These are phyloP conservation scores for Arenaria interpres DNA, from an alignment of 2,113 vertebrate species.

Conservation along the genomic window DNA sequence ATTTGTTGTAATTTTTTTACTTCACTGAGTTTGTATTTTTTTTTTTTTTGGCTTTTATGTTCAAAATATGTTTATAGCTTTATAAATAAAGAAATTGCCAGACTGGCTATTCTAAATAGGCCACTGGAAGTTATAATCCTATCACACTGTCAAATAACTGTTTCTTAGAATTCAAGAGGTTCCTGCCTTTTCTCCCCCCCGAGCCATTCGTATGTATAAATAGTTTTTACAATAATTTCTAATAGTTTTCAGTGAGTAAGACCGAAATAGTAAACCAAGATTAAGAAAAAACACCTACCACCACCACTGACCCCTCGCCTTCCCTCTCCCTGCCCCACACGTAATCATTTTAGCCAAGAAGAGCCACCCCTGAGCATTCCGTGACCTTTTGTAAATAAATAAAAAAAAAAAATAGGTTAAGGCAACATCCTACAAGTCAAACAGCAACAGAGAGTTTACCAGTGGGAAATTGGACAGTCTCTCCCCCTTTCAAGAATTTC, in stretches of 20 bases:
- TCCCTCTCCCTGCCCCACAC: no score
- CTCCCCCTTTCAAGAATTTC: background rate
- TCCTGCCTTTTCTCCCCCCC: background rate
- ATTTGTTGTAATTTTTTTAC: conserved; percentile 60
- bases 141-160: background rate
- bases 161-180: background rate
- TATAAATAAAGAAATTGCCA: conserved; percentile 75
- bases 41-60: conserved; percentile 64
- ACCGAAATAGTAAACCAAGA: background rate
- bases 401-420: background rate
- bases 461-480: fast-evolving
- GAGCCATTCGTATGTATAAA: background rate
- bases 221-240: background rate
- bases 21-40: conserved; percentile 49
- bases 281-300: background rate
- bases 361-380: background rate
- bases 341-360: background rate
- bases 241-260: background rate
- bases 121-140: conserved; percentile 44
- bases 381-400: fast-evolving
- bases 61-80: conserved; percentile 74
- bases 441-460: background rate
- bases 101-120: conserved; percentile 54
- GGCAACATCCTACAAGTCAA: background rate
- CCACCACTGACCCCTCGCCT: background rate